Conservation (phyloP, 2,888 invertebrate genomes). For the Eristalis arbustorum region DNA sequence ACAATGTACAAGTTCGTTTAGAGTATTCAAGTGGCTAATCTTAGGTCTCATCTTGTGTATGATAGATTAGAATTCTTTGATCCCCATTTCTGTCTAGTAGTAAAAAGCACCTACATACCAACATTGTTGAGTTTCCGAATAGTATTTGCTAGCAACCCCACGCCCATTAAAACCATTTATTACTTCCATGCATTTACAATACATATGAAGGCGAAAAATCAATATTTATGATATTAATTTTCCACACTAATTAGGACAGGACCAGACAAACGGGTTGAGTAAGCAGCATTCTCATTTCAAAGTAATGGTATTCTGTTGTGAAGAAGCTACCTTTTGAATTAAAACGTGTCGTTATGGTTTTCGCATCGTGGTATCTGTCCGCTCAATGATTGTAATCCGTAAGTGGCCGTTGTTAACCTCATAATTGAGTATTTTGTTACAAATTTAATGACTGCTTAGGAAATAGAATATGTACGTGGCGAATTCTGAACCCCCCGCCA, state of each 20-base stretch:
- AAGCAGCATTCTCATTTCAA: slow-evolving; percentile 6
- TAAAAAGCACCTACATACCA: no score
- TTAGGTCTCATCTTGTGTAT: not conserved
- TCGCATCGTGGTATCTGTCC: not conserved
- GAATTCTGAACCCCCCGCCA: not conserved
- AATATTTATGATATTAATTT: slow-evolving; percentile 11
- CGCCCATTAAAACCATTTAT: not conserved
- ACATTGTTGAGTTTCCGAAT: no score
- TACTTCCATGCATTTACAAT: not conserved
- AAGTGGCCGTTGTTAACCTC: slow-evolving; percentile 19
- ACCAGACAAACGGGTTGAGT: not conserved
- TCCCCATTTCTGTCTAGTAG: no score
- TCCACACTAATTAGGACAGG: not conserved
- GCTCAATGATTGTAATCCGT: not conserved
- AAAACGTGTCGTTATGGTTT: not conserved
- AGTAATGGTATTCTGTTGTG: not conserved
- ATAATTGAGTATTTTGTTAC: slow-evolving; percentile 44
- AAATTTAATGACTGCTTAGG: slow-evolving; percentile 23
- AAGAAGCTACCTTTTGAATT: slow-evolving; percentile 1
- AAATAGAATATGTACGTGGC: not conserved
- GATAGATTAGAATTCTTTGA: not conserved
- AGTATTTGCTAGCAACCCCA: not conserved
- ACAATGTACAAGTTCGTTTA: not conserved
- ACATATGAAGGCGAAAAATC: slow-evolving; percentile 9
- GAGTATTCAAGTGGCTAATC: not conserved